Evolutionary conservation across 2,797 vertebrate species (phyloP).

Genomic region (Oryzias dopingdopingensis): DNA sequence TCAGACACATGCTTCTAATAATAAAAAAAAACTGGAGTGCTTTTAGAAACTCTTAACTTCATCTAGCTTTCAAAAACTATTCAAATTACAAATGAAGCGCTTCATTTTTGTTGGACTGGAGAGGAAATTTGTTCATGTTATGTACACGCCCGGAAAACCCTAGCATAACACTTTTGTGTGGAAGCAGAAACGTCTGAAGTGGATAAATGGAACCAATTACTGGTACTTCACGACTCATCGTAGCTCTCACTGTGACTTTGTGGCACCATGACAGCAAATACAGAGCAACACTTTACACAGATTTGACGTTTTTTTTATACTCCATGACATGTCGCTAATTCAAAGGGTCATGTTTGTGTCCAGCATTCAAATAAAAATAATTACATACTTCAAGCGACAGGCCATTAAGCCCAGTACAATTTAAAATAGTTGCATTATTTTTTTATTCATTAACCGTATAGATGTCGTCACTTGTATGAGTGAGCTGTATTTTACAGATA

Average conservation of each 20-base stretch:
- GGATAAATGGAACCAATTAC: constrained; percentile 58
- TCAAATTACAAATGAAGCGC: constrained; percentile 28
- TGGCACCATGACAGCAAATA: constrained; percentile 35
- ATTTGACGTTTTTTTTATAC: constrained; percentile 12
- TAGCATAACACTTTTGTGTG: too few species aligned
- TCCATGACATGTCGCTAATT: too few species aligned
- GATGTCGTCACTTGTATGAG: too few species aligned
- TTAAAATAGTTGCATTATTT: too few species aligned
- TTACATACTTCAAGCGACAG: too few species aligned
- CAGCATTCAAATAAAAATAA: too few species aligned
- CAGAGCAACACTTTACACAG: constrained; percentile 34
- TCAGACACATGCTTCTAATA: constrained; percentile 23
- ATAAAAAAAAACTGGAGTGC: constrained; percentile 19
- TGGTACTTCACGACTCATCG: constrained; percentile 31
- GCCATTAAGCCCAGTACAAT: too few species aligned
- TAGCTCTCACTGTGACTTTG: constrained; percentile 24
- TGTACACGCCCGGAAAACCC: too few species aligned
- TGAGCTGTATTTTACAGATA: too few species aligned
- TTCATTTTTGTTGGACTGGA: neutral
- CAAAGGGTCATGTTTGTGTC: too few species aligned
- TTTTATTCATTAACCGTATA: too few species aligned
- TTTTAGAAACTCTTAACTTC: constrained; percentile 14
- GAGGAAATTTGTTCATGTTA: neutral
- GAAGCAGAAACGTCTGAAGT: constrained; percentile 38
- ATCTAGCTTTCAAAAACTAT: constrained; percentile 22